phyloP scores from a whole-genome alignment of 1,140 invertebrate species.

The Bemisia tabaci region DNA sequence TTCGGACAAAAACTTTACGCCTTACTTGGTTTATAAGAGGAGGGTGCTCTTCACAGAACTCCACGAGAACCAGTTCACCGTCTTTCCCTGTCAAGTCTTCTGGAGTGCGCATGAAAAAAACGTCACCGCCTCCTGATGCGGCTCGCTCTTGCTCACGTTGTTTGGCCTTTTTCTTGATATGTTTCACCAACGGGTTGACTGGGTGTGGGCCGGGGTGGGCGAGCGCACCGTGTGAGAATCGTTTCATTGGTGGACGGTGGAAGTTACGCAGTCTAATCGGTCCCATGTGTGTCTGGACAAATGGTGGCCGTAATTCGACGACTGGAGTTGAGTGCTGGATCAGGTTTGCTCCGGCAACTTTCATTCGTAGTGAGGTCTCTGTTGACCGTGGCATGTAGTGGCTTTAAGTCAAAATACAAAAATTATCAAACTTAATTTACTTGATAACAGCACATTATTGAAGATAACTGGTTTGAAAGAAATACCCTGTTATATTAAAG shows the following conservation, averaged over 20 bases:
- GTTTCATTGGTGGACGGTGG: constrained; percentile 80
- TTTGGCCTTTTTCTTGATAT: constrained; percentile 84
- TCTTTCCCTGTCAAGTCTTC: constrained; percentile 92
- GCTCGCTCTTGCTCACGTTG: constrained; percentile 82
- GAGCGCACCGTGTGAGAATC: constrained; percentile 69
- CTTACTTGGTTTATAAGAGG: constrained; percentile 81
- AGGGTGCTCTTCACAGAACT: constrained; percentile 97
- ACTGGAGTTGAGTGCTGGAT: constrained; percentile 96
- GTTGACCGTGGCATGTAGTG: constrained; percentile 84
- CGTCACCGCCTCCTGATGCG: constrained; percentile 91
- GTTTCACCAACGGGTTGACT: constrained; percentile 69
- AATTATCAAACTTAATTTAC: not conserved
- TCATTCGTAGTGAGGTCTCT: constrained; percentile 57
- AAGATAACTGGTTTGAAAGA: too few relatives aligned
- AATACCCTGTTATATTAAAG: too few relatives aligned
- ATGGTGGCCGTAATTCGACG: constrained; percentile 82
- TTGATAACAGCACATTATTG: too few relatives aligned
- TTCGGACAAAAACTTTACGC: too few relatives aligned
- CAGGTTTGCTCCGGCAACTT: constrained; percentile 66
- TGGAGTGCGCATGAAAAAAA: constrained; percentile 96
- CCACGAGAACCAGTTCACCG: constrained; percentile 83
- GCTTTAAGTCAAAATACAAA: constrained; percentile 31
- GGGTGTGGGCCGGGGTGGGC: constrained; percentile 53
- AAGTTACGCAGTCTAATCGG: constrained; percentile 75
- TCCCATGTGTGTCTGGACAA: constrained; percentile 87